phyloP scores from a whole-genome alignment of 2,113 vertebrate species.

The Manacus vitellinus region DNA sequence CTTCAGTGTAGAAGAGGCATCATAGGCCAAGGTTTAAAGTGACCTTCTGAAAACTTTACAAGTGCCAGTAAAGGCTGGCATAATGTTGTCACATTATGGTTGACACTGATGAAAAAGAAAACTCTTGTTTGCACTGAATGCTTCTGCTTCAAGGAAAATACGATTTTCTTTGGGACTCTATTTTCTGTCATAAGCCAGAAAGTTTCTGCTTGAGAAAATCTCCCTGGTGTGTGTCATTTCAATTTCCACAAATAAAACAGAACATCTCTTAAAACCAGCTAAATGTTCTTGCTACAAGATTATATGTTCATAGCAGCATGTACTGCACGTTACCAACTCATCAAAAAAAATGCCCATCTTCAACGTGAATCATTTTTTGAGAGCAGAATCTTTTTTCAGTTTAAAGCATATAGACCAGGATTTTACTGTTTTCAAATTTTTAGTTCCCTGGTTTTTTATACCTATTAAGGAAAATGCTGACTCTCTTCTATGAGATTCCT shows the following conservation, averaged over 20 bases:
- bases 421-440: not conserved
- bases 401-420: not conserved
- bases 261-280: not conserved
- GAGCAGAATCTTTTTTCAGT: not conserved
- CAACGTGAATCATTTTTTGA: not conserved
- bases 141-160: not conserved
- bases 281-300: not conserved
- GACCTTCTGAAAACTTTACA: not conserved
- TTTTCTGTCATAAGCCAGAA: not conserved
- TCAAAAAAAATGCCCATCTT: not conserved
- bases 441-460: not conserved
- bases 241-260: constrained; percentile 23
- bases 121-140: not conserved
- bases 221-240: not conserved
- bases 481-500: not conserved
- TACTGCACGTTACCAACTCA: not conserved
- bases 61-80: not conserved
- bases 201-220: not conserved
- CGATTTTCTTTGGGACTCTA: not conserved
- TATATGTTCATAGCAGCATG: not conserved
- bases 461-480: not conserved
- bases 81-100: not conserved
- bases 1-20: not conserved
- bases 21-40: not conserved
- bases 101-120: not conserved